Conservation (phyloP, 2,797 vertebrate species). For the Sebastes steindachneri region DNA sequence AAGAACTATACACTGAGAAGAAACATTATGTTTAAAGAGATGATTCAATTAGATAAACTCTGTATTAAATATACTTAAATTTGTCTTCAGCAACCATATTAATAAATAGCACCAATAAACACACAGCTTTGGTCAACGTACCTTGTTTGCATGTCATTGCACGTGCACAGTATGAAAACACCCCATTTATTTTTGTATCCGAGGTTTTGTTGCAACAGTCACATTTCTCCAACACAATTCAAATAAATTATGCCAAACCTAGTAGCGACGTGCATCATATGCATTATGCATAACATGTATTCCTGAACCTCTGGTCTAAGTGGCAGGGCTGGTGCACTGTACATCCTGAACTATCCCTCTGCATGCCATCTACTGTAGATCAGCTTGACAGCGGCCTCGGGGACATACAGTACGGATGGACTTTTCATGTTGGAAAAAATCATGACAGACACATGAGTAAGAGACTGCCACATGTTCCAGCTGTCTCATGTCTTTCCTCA, state of each 20-base stretch:
- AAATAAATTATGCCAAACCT: neutral
- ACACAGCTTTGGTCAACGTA: neutral
- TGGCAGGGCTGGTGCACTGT: neutral
- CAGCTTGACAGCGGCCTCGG: constrained; percentile 48
- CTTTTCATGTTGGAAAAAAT: constrained; percentile 67
- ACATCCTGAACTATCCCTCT: constrained; percentile 32
- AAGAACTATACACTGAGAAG: neutral
- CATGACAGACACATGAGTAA: constrained; percentile 61
- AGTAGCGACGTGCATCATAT: neutral
- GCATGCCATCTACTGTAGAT: constrained; percentile 34
- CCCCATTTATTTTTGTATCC: neutral
- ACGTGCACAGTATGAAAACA: neutral
- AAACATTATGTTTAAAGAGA: neutral
- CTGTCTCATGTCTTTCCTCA: constrained; percentile 27
- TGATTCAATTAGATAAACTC: neutral
- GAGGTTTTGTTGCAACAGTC: neutral
- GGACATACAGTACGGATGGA: constrained; percentile 65
- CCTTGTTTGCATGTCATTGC: neutral
- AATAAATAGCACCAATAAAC: neutral
- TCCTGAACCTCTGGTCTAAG: constrained; percentile 2
- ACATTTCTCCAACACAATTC: neutral
- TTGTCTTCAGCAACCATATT: neutral
- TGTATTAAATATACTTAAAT: neutral
- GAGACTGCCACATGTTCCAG: constrained; percentile 33
- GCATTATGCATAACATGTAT: constrained; percentile 20